Conservation (phyloP, 2,888 invertebrate species). For the Beris morrisii region DNA sequence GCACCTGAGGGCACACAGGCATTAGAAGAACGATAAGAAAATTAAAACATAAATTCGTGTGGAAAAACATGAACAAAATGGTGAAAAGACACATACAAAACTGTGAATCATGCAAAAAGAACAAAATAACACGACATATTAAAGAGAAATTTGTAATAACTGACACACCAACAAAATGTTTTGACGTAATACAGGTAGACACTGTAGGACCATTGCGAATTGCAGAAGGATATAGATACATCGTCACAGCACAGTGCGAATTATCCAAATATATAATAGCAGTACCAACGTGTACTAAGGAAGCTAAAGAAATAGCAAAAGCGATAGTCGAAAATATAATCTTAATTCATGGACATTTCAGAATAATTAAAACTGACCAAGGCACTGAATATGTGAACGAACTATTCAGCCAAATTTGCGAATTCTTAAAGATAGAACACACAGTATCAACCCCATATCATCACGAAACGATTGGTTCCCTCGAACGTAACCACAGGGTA, state of each 20-base stretch:
- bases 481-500: slow-evolving; percentile 16
- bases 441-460: slow-evolving; percentile 22
- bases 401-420: slow-evolving; percentile 15
- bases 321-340: not conserved
- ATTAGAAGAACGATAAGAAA: not conserved
- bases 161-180: slow-evolving; percentile 33
- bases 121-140: slow-evolving; percentile 34
- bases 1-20: too few relatives aligned
- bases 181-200: slow-evolving; percentile 32
- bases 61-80: too few relatives aligned
- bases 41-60: too few relatives aligned
- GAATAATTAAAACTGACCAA: slow-evolving; percentile 22
- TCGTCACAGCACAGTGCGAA: slow-evolving; percentile 11
- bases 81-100: too few relatives aligned
- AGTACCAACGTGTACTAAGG: slow-evolving; percentile 31
- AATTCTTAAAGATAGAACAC: slow-evolving; percentile 21
- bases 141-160: slow-evolving; percentile 32
- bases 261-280: slow-evolving; percentile 35
- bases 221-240: slow-evolving; percentile 26
- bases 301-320: too few relatives aligned
- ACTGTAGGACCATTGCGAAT: slow-evolving; percentile 28
- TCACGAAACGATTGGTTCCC: slow-evolving; percentile 24
- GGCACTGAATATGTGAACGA: slow-evolving; percentile 23
- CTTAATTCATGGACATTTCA: slow-evolving; percentile 12
- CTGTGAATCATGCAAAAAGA: slow-evolving; percentile 33